A percentile compares a stretch with the other conserved stretches of the same genome.
Conservation (phyloP, 2,797 vertebrate species). For the Pseudotriccus pelzelni region DNA sequence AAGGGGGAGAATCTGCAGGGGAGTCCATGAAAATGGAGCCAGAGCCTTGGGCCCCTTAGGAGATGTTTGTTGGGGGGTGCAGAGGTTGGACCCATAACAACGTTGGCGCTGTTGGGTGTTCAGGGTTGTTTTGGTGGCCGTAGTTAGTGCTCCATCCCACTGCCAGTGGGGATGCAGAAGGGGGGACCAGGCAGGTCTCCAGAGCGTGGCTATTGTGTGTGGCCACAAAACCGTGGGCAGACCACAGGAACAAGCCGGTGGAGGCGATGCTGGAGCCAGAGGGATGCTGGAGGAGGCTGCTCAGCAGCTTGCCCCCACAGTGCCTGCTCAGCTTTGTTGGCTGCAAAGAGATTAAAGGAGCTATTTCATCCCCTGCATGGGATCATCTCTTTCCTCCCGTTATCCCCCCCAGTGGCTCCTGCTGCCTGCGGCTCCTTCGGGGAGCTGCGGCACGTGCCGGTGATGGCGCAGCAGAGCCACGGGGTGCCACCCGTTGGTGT, state of each 20-base stretch:
- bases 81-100: neutral
- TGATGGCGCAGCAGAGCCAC: neutral
- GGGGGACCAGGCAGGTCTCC: neutral
- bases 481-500: fast-evolving
- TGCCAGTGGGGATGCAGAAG: neutral
- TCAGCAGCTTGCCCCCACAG: neutral
- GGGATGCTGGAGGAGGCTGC: neutral
- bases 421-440: neutral
- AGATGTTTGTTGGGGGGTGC: neutral
- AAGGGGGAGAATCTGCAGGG: neutral
- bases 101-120: neutral
- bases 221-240: neutral
- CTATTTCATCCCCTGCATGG: neutral
- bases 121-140: neutral
- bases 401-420: neutral
- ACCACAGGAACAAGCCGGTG: fast-evolving
- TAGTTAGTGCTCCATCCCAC: fast-evolving
- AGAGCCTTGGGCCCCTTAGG: neutral
- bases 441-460: neutral
- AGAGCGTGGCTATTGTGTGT: neutral
- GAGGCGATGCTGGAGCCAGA: neutral
- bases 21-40: neutral
- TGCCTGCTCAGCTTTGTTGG: neutral
- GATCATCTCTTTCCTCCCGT: neutral
- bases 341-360: neutral